Percentiles rank a stretch among this genome's conserved stretches.
Evolutionary conservation across 1,140 invertebrate genomes (phyloP).

Genomic region (Aphaenogaster ashmeadi): DNA sequence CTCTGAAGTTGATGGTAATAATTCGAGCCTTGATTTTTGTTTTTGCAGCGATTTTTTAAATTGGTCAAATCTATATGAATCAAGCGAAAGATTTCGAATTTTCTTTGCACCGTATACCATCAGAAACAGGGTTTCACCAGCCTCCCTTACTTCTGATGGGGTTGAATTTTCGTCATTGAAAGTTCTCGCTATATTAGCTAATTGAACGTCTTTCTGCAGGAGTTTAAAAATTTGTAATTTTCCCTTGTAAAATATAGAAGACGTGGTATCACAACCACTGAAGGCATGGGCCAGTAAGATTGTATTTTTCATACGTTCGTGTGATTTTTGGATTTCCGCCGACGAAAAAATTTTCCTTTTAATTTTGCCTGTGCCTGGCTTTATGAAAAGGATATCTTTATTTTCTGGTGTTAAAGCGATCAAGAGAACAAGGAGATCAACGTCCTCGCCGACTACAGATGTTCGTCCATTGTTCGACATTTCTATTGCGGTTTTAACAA

Average conservation of each 20-base stretch:
- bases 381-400: background rate
- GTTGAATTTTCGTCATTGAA: slow-evolving; percentile 5
- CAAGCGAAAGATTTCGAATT: no score
- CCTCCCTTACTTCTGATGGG: background rate
- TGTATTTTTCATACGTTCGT: background rate
- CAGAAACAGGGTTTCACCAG: no score
- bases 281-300: slow-evolving; percentile 6
- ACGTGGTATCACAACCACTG: slow-evolving; percentile 2
- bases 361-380: slow-evolving; percentile 5
- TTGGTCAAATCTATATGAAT: no score
- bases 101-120: no score
- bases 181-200: background rate
- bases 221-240: slow-evolving; percentile 9
- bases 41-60: no score
- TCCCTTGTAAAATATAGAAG: background rate
- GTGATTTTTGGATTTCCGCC: background rate
- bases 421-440: no score
- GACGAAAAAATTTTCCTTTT: background rate
- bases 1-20: no score
- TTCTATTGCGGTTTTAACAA: no score
- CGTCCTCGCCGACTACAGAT: no score
- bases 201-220: background rate
- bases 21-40: no score
- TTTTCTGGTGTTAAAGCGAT: no score
- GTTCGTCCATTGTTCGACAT: no score